Base-by-base conservation (phyloP, 2,113 vertebrate genomes). In the Hipposideros armiger region DNA sequence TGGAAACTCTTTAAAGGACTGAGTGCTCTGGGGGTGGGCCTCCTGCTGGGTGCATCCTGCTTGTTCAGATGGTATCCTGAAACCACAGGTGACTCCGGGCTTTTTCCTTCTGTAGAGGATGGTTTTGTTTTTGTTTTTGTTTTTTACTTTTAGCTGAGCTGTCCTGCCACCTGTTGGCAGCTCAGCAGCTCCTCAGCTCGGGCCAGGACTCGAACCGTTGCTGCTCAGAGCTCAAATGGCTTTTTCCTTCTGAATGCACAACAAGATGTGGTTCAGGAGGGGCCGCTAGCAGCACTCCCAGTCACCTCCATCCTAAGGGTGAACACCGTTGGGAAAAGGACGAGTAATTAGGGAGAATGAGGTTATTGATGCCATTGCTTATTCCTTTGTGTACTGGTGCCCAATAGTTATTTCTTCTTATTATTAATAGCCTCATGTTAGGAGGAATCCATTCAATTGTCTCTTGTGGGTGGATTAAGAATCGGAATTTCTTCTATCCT, bases 401-500 rank as follows among this genome's bases (percentile, higher is more conserved):
- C 78, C 26, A 28, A 60, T 13, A 74, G 78, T 67, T n/a, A 81
- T 36, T 72, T 28, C 19, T 42, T 40, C 22, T 67, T 54, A 19
- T 81, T 94, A 56, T 73, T 95, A 81, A 81, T 69, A 82, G 32
- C 54, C 17, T 42, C 10, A 7, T 13, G 24, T 78, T 95, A 81
- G n/a, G 66, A 88, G 47, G 56, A 30, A 42, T 85, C 19, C 28
- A 69, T 69, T 94, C 83, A 88, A 20, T 73, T 42, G 30, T 90
- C 62, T 84, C 30, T 70, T 73, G 70, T 62, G 58, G 42, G 20
- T 81, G 24, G 28, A 66, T 69, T 80, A 67, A 95, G 30, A 91
- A 85, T 7, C 50, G 66, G 19, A 93, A 95, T 66, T 72, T 83
- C 86, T 88, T 69, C 83, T 81, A 30, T 83, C 56, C 64, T 94